Conservation (phyloP, 2,797 vertebrate genomes). For the Melanotaenia nigrans region DNA sequence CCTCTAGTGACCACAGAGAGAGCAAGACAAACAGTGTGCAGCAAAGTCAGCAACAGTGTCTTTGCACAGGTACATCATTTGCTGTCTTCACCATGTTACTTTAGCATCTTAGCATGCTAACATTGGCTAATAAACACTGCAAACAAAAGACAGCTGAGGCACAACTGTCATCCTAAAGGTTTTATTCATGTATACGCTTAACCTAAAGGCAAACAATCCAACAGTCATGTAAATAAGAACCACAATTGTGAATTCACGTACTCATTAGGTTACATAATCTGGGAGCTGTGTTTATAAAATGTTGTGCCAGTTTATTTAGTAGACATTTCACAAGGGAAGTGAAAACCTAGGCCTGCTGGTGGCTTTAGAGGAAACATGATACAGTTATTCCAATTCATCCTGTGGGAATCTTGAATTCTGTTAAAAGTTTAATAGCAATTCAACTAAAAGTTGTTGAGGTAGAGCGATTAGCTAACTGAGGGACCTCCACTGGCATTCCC, state of each 20-base stretch:
- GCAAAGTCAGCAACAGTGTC: not conserved
- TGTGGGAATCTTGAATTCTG: not conserved
- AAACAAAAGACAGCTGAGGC: not conserved
- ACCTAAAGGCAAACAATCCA: not conserved
- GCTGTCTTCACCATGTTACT: not conserved
- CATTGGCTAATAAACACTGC: not conserved
- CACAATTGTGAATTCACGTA: not conserved
- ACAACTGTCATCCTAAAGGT: not conserved
- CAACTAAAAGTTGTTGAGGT: not conserved
- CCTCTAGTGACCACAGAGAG: slow-evolving; percentile 2
- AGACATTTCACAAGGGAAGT: not conserved
- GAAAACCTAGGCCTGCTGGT: not conserved
- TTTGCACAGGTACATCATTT: not conserved
- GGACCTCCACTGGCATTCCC: not conserved
- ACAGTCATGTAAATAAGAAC: not conserved
- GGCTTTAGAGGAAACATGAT: not conserved
- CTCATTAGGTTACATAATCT: not conserved
- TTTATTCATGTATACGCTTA: not conserved
- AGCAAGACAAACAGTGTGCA: not conserved
- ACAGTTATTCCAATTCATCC: not conserved
- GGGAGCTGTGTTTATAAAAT: not conserved
- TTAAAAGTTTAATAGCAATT: not conserved
- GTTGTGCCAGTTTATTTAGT: not conserved
- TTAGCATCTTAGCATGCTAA: not conserved
- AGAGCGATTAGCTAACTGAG: not conserved